These are phyloP conservation scores for Labrus mixtus DNA, from an alignment of 2,113 vertebrate genomes.

Conservation along the genomic window DNA sequence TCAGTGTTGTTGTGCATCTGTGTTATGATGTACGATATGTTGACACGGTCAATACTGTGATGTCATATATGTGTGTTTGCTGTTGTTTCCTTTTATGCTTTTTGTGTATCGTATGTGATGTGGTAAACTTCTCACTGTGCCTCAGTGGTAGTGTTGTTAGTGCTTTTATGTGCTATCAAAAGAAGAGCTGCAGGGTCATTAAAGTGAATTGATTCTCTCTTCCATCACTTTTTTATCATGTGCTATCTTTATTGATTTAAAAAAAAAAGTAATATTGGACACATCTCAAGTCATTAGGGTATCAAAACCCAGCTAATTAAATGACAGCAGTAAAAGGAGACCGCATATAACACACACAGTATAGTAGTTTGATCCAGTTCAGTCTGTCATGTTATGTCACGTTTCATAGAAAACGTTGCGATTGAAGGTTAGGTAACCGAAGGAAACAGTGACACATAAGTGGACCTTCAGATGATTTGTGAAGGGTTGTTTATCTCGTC, in stretches of 20 bases:
- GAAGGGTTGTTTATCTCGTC: slow-evolving; percentile 49
- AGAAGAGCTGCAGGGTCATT: not conserved
- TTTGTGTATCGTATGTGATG: not conserved
- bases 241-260: not conserved
- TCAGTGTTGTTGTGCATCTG: not conserved
- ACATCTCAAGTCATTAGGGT: not conserved
- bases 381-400: not conserved
- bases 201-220: not conserved
- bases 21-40: not conserved
- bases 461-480: slow-evolving; percentile 18
- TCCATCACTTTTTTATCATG: not conserved
- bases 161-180: not conserved
- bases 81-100: not conserved
- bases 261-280: not conserved
- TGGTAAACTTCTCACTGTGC: not conserved
- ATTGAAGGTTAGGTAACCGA: not conserved
- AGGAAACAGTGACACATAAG: slow-evolving; percentile 8
- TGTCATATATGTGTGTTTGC: not conserved
- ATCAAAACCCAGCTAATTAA: too few species aligned
- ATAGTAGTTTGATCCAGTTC: not conserved
- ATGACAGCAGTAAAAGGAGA: too few species aligned
- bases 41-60: not conserved
- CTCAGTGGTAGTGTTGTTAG: not conserved
- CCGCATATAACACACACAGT: not conserved
- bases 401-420: not conserved